Evolutionary conservation across 2,113 vertebrate species (phyloP).

Genomic region (Festucalex cinctus): DNA sequence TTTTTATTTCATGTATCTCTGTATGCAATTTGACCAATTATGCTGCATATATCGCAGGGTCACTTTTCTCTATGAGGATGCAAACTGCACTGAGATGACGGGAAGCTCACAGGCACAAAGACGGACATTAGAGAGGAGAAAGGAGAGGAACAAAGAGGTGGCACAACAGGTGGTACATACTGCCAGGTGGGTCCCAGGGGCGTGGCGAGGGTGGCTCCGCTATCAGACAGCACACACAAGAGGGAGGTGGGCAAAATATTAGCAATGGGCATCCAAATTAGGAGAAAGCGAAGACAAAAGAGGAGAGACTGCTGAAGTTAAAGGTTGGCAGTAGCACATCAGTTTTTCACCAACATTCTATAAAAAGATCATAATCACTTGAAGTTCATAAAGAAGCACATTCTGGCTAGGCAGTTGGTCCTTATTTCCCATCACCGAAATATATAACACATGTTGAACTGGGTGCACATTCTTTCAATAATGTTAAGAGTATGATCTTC

Average conservation of each 20-base stretch:
- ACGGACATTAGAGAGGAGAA: conserved; percentile 12
- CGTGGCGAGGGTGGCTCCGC: conserved; percentile 83
- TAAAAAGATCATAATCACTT: conserved; percentile 8
- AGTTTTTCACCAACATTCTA: background rate
- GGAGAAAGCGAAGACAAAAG: conserved; percentile 36
- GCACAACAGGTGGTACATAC: conserved; percentile 85
- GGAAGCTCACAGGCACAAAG: conserved; percentile 8
- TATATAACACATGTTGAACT: background rate
- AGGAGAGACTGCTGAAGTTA: background rate
- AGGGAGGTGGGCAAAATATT: conserved; percentile 80
- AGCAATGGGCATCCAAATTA: conserved; percentile 65
- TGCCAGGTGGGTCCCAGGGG: conserved; percentile 86
- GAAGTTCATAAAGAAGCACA: background rate
- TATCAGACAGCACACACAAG: conserved; percentile 84
- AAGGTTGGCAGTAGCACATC: conserved; percentile 1
- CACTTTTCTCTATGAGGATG: conserved; percentile 9
- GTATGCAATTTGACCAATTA: conserved; percentile 5
- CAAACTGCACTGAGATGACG: conserved; percentile 38
- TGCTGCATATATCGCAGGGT: conserved; percentile 7
- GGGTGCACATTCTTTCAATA: background rate
- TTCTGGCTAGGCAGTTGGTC: background rate
- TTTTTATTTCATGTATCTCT: conserved; percentile 11
- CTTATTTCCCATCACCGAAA: background rate
- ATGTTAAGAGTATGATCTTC: background rate
- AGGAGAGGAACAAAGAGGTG: conserved; percentile 41